A percentile compares a stretch with the other conserved stretches of the same genome.
Evolutionary conservation across 2,113 vertebrate genomes (phyloP).

Genomic region (Lycocorax pyrrhopterus): DNA sequence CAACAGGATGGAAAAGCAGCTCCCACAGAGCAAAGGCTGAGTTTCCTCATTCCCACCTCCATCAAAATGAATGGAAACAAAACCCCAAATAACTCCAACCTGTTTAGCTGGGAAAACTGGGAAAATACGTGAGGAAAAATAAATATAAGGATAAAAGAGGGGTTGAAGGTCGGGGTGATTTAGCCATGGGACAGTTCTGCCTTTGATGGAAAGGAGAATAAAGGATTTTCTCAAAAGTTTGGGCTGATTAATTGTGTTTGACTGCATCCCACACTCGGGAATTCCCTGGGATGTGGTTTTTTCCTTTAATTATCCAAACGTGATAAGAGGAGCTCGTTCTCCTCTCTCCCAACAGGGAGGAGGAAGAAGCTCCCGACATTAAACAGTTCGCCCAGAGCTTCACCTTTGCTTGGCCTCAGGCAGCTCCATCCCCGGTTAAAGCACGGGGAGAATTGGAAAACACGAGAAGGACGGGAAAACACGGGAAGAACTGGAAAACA

Average conservation of each 20-base stretch:
- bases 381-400: not conserved
- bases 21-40: not conserved
- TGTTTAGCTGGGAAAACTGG: not conserved
- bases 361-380: not conserved
- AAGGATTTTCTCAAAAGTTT: not conserved
- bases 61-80: not conserved
- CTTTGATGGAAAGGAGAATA: not conserved
- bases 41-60: not conserved
- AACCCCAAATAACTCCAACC: not conserved
- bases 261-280: not conserved
- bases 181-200: not conserved
- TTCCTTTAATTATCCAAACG: constrained; percentile 34
- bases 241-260: not conserved
- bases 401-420: not conserved
- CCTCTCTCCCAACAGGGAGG: not conserved
- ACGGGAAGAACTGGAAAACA: not conserved
- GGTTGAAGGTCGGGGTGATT: not conserved
- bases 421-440: not conserved
- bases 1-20: not conserved
- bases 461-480: not conserved
- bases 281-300: constrained; percentile 7
- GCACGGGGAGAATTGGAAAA: not conserved
- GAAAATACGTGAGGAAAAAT: not conserved
- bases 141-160: not conserved
- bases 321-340: not conserved